These are phyloP conservation scores for Kradibia gibbosae DNA, from an alignment of 1,140 invertebrate species.

Conservation along the genomic window DNA sequence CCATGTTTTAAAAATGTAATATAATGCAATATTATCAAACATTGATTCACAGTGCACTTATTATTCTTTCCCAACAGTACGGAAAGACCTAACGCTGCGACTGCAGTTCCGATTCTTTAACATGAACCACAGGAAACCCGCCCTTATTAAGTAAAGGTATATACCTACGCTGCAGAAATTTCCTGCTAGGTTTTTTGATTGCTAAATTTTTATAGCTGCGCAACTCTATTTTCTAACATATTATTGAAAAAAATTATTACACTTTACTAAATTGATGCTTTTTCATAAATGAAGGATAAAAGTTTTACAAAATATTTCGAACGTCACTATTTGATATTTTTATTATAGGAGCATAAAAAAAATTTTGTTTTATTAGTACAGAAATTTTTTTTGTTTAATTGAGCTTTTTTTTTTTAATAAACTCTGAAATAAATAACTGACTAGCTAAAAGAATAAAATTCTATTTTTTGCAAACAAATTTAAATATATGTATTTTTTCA, in stretches of 20 bases:
- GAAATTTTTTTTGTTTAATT: too few species aligned
- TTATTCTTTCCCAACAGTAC: constrained; percentile 81
- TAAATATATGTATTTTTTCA: too few species aligned
- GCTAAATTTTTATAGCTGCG: not conserved
- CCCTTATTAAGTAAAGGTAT: constrained; percentile 85
- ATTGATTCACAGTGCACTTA: constrained; percentile 38
- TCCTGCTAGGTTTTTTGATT: constrained; percentile 1
- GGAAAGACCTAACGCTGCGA: constrained; percentile 93
- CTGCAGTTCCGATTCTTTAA: constrained; percentile 95
- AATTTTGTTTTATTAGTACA: too few species aligned
- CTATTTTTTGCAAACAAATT: too few species aligned
- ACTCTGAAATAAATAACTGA: too few species aligned
- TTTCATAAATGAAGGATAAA: too few species aligned
- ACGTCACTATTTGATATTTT: too few species aligned
- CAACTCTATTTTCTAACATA: not conserved
- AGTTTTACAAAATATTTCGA: too few species aligned
- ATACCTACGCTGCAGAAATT: constrained; percentile 38
- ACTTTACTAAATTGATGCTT: too few species aligned
- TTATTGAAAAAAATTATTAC: not conserved
- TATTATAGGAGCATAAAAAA: too few species aligned
- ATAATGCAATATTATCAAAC: constrained; percentile 3
- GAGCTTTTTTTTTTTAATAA: too few species aligned
- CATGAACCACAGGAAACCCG: constrained; percentile 88
- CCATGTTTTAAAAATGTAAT: constrained; percentile 3
- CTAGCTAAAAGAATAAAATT: too few species aligned